Percentiles rank a stretch among this genome's conserved stretches.
These are phyloP conservation scores for Apistogramma diplotaenia DNA, from an alignment of 2,113 vertebrate species.

Conservation along the genomic window DNA sequence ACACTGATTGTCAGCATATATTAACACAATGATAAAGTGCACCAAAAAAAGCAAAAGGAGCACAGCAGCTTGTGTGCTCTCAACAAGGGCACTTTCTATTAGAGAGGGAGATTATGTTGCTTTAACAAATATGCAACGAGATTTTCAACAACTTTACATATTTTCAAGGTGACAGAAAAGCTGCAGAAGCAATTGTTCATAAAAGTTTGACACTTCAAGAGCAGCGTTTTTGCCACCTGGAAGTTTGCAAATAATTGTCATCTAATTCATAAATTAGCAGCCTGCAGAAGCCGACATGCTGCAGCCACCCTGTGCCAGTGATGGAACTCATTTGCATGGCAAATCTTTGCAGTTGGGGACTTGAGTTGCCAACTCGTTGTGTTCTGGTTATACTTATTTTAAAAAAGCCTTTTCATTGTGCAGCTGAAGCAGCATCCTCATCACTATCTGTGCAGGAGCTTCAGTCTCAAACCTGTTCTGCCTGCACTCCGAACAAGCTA, in stretches of 20 bases:
- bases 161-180: neutral
- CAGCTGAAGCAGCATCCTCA: neutral
- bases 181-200: neutral
- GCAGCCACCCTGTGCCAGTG: neutral
- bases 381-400: neutral
- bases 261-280: neutral
- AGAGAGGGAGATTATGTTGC: neutral
- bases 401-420: neutral
- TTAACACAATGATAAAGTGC: neutral
- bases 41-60: neutral
- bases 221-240: neutral
- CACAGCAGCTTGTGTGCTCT: neutral
- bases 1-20: neutral
- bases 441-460: too few relatives aligned
- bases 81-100: neutral
- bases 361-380: neutral
- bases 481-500: too few relatives aligned
- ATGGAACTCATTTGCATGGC: too few relatives aligned
- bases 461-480: too few relatives aligned
- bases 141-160: neutral
- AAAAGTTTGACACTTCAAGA: neutral
- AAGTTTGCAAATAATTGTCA: neutral
- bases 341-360: too few relatives aligned
- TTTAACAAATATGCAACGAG: neutral
- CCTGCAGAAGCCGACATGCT: neutral